Evolutionary conservation across 2,888 invertebrate genomes (phyloP), one percentile per base, ranked within the genome.

Genomic region (Metopia argyrocephala): DNA sequence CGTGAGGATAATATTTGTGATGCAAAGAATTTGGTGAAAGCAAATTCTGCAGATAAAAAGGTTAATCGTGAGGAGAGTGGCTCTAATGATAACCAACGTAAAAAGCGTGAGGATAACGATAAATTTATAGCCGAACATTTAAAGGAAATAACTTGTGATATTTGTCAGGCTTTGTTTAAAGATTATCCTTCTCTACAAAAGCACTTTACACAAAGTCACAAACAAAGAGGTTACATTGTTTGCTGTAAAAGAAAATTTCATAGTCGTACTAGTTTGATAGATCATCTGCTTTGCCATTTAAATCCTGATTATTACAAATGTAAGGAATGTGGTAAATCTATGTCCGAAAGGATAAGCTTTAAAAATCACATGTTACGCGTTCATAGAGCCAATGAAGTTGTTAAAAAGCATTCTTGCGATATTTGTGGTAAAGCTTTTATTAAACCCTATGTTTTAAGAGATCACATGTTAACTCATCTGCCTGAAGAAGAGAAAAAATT

Each of bases 21-120:
- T 31, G 31, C n/a, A n/a, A 31, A 31, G 31, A 31, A 31, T 5
- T 6, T 31, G 9, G 9, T 31, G 31, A 31, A 31, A 31, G 31
- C 31, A 6, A 5, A 81, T 79, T 6, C 88, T 86, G 45, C 87
- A 87, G 0, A 18, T 86, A 57, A 84, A 86, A 23, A 3, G 6
- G 20, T 21, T 38, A 23, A 86, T 85, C 0, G 5, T 18, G 18
- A 28, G 28, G n/a, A 86, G 85, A n/a, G n/a, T 5, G 18, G 27
- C 25, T 25, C 25, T 3, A 27, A 50, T 20, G n/a, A 50, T n/a
- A 25, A 62, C 23, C 64, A 27, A 0, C 48, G 46, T 20, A 64
- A n/a, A 0, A 50, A 64, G n/a, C 64, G 27, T 18, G 15, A 12
- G 15, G 64, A 64, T 18, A n/a, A 48, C 23, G 64, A 64, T 50